Evolutionary conservation across 2,797 vertebrate genomes (phyloP).

Genomic region (Molossus alvarezi): DNA sequence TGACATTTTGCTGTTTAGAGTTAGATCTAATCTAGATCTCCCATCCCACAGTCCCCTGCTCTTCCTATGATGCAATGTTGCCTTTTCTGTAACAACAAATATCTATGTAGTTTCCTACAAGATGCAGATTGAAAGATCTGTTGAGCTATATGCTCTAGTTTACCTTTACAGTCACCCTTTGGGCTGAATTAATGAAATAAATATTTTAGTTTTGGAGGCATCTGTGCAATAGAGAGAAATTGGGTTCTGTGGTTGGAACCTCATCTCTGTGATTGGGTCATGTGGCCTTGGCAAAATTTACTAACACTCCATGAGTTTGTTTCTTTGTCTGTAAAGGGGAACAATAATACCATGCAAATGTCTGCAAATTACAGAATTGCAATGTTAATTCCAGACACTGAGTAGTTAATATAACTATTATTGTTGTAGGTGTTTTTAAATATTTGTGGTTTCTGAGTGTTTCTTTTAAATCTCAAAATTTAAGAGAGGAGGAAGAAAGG

Average conservation of each 20-base stretch:
- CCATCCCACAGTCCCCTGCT: neutral
- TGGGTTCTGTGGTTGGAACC: slow-evolving; percentile 46
- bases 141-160: neutral
- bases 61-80: neutral
- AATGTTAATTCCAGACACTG: slow-evolving; percentile 14
- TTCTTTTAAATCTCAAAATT: slow-evolving; percentile 44
- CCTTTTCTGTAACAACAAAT: neutral
- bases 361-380: neutral
- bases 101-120: neutral
- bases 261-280: neutral
- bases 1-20: neutral
- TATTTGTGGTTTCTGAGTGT: slow-evolving; percentile 52
- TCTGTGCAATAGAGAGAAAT: neutral
- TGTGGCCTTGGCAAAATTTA: neutral
- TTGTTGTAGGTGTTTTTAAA: slow-evolving; percentile 38
- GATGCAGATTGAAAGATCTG: neutral
- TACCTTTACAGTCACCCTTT: neutral
- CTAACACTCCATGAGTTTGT: neutral
- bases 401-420: slow-evolving; percentile 13
- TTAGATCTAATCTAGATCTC: neutral
- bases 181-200: neutral
- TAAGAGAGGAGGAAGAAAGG: neutral
- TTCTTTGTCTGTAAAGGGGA: slow-evolving; percentile 33
- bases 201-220: neutral
- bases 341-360: neutral